Evolutionary conservation across 2,888 invertebrate species (phyloP).

Genomic region (Phymatocera aterrima): DNA sequence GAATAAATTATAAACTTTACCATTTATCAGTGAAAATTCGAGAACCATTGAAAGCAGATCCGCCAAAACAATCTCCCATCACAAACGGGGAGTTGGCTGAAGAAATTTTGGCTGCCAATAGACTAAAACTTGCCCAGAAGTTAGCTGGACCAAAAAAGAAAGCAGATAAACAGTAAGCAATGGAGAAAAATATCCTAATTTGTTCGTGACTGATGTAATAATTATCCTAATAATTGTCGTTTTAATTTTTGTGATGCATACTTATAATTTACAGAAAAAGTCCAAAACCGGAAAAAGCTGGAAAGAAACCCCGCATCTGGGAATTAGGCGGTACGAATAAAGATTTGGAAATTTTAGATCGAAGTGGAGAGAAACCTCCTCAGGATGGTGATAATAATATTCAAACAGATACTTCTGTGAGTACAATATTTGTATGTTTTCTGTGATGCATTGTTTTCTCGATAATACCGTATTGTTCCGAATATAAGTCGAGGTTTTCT

Average conservation of each 20-base stretch:
- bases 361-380: conserved; percentile 86
- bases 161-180: conserved; percentile 78
- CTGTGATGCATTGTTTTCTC: no score
- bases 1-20: conserved; percentile 9
- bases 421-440: conserved; percentile 46
- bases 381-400: conserved; percentile 80
- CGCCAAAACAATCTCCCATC: conserved; percentile 74
- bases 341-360: conserved; percentile 86
- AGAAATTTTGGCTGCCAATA: conserved; percentile 84
- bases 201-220: neutral
- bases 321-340: conserved; percentile 88
- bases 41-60: conserved; percentile 71
- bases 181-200: neutral
- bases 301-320: conserved; percentile 95
- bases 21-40: conserved; percentile 61
- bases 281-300: conserved; percentile 81
- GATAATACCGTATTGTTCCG: no score
- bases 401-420: conserved; percentile 82
- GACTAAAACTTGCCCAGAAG: conserved; percentile 88
- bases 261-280: conserved; percentile 76
- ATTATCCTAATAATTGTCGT: neutral
- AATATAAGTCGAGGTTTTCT: no score
- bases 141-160: conserved; percentile 82
- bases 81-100: conserved; percentile 76
- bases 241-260: conserved; percentile 71